A percentile compares a stretch with the other conserved stretches of the same genome.
phyloP scores from a whole-genome alignment of 2,888 invertebrate genomes.

The Himalopsyche kuldschensis region DNA sequence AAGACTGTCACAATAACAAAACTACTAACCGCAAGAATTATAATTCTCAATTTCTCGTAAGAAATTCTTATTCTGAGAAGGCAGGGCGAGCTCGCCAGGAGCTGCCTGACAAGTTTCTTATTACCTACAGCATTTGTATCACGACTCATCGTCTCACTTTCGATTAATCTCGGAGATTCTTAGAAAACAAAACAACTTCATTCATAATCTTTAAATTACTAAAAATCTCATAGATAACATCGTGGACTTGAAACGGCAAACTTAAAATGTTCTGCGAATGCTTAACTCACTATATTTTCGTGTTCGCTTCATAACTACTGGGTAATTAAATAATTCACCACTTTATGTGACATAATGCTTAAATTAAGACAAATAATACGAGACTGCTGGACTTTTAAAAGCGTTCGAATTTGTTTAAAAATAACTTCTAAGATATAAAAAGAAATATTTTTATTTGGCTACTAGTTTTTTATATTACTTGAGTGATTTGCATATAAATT shows the following conservation, averaged over 20 bases:
- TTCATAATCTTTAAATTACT: background rate
- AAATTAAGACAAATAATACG: background rate
- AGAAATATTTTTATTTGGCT: background rate
- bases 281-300: background rate
- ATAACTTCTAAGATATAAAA: background rate
- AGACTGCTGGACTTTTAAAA: background rate
- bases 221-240: background rate
- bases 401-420: background rate
- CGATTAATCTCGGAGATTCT: background rate
- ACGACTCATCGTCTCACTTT: background rate
- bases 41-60: background rate
- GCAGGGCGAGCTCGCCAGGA: background rate
- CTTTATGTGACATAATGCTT: background rate
- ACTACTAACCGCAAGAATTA: background rate
- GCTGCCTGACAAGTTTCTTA: background rate
- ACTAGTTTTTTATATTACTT: background rate
- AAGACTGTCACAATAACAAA: background rate
- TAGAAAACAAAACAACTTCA: background rate
- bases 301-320: background rate
- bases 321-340: background rate
- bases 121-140: background rate
- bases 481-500: background rate
- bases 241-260: background rate
- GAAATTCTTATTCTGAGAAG: background rate
- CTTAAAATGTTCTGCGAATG: background rate